Evolutionary conservation across 37 sponge, comb jelly and placozoan species (phyloP).

Genomic region (Ephydatia muelleri): DNA sequence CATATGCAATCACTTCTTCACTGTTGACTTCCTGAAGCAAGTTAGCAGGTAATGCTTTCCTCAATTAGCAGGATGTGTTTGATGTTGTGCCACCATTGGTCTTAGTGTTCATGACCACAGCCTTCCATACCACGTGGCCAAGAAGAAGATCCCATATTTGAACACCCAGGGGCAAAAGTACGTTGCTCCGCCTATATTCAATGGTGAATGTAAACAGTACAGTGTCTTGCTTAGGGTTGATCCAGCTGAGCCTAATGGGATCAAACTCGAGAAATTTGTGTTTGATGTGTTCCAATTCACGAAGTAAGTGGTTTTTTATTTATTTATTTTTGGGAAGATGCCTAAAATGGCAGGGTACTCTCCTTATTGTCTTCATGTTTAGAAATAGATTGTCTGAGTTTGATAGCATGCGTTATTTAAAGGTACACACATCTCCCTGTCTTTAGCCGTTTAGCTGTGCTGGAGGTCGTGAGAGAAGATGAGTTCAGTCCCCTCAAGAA

Average conservation of each 20-base stretch:
- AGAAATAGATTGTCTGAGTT: too few species aligned
- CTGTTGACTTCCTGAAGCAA: slow-evolving; percentile 72
- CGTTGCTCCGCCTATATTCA: background rate
- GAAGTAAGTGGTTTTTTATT: slow-evolving; percentile 44
- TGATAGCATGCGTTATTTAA: background rate
- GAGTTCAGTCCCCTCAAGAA: slow-evolving; percentile 98
- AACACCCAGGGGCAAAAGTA: slow-evolving; percentile 49
- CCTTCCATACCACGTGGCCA: slow-evolving; percentile 86
- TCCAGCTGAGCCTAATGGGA: slow-evolving; percentile 80
- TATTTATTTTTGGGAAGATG: too few species aligned
- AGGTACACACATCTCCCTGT: background rate
- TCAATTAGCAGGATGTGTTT: background rate
- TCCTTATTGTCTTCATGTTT: too few species aligned
- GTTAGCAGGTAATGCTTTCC: slow-evolving; percentile 54
- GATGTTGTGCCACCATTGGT: background rate
- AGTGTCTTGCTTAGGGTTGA: slow-evolving; percentile 21
- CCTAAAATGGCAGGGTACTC: too few species aligned
- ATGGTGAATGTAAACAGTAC: background rate
- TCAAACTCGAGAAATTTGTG: slow-evolving; percentile 99
- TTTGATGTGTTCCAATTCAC: slow-evolving; percentile 98
- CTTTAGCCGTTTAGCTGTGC: slow-evolving; percentile 76
- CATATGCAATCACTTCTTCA: slow-evolving; percentile 96
- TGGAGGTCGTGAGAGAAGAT: slow-evolving; percentile 91
- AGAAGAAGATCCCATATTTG: slow-evolving; percentile 92
- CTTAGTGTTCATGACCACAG: slow-evolving; percentile 52